These are phyloP conservation scores for Fopius arisanus DNA, from an alignment of 1,140 invertebrate species.

Conservation along the genomic window DNA sequence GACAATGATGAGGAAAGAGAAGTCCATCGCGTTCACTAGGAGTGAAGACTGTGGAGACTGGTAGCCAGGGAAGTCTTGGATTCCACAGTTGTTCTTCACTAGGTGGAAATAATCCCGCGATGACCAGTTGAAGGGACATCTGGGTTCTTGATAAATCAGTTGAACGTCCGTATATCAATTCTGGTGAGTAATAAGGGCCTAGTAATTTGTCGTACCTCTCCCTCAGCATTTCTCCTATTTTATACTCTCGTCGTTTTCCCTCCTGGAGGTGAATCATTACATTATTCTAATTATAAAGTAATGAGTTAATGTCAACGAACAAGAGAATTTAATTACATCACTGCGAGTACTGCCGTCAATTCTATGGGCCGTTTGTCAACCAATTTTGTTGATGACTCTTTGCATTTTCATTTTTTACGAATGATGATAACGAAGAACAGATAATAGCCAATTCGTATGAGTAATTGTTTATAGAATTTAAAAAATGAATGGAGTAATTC, in stretches of 20 bases:
- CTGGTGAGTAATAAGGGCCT: conserved; percentile 65
- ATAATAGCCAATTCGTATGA: too few species aligned
- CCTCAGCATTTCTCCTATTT: conserved; percentile 69
- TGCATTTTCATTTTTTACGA: too few species aligned
- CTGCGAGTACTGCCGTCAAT: too few species aligned
- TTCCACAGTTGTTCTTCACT: conserved; percentile 68
- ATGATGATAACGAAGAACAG: too few species aligned
- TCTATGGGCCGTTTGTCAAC: too few species aligned
- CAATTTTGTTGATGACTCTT: too few species aligned
- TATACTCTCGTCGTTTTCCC: conserved; percentile 69
- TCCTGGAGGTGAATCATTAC: conserved; percentile 56
- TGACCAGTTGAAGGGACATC: conserved; percentile 75
- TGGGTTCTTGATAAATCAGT: conserved; percentile 71
- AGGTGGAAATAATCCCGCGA: conserved; percentile 75
- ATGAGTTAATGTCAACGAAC: too few species aligned
- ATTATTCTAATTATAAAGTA: too few species aligned
- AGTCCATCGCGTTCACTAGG: conserved; percentile 47
- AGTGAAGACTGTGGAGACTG: conserved; percentile 51
- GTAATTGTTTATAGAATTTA: too few species aligned
- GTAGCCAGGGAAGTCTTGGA: conserved; percentile 72
- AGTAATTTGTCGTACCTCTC: conserved; percentile 67
- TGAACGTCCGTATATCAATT: conserved; percentile 64
- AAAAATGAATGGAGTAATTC: too few species aligned
- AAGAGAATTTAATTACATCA: too few species aligned
- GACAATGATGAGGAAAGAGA: conserved; percentile 53